Evolutionary conservation across 2,888 invertebrate genomes (phyloP).

Genomic region (Loripinus fragilis): DNA sequence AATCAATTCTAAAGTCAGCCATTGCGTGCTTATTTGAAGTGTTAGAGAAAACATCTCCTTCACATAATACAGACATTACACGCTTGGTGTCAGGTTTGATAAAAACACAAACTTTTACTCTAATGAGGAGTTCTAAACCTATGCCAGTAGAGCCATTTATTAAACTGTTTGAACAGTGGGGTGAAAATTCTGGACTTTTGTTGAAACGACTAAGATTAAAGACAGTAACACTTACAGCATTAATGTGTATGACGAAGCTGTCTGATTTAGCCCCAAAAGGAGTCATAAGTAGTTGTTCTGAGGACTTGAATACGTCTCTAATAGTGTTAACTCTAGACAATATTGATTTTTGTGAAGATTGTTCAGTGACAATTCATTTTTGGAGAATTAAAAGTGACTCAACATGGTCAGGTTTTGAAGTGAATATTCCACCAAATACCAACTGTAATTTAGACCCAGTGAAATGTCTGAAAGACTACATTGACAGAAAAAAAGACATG

Average conservation of each 20-base stretch:
- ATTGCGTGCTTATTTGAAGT: background rate
- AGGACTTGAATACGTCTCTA: background rate
- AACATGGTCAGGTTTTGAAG: constrained; percentile 20
- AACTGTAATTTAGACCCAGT: constrained; percentile 15
- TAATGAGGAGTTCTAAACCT: background rate
- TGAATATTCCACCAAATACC: constrained; percentile 7
- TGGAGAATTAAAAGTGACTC: constrained; percentile 33
- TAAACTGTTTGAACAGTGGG: background rate
- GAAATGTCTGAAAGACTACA: constrained; percentile 15
- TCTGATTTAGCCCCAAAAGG: constrained; percentile 29
- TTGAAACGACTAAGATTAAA: background rate
- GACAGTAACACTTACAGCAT: background rate
- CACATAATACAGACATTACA: background rate
- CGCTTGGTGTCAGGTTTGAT: background rate
- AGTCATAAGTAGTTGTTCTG: background rate
- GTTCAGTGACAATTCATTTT: constrained; percentile 25
- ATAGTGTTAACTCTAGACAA: background rate
- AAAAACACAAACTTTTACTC: background rate
- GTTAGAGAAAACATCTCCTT: background rate
- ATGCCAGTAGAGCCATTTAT: constrained; percentile 24
- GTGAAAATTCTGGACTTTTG: background rate
- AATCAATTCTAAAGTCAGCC: background rate
- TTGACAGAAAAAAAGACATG: background rate
- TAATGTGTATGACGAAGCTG: constrained; percentile 15
- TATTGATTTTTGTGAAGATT: constrained; percentile 6